Percentiles rank a stretch among this genome's conserved stretches.
Conservation (phyloP, 1,140 invertebrate species). For the Matsumurasca onukii region DNA sequence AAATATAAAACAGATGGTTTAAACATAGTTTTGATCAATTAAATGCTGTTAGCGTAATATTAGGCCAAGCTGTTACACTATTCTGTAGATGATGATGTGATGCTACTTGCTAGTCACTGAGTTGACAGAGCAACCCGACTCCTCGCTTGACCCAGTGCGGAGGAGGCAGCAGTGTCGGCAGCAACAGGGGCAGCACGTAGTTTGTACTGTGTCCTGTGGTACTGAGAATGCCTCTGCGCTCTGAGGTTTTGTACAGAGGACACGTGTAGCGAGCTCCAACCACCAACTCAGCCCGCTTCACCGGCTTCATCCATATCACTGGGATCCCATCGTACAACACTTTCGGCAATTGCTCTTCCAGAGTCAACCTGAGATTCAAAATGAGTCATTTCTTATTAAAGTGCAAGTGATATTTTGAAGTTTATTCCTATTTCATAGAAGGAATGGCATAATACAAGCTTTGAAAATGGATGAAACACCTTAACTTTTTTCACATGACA, state of each 20-base stretch:
- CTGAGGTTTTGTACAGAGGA: slow-evolving; percentile 87
- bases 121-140: slow-evolving; percentile 80
- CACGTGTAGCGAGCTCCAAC: slow-evolving; percentile 66
- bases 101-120: slow-evolving; percentile 63
- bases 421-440: no score
- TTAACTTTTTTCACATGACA: no score
- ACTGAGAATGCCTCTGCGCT: slow-evolving; percentile 75
- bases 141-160: slow-evolving; percentile 88
- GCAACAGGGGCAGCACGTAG: slow-evolving; percentile 77
- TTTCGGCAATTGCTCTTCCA: slow-evolving; percentile 81
- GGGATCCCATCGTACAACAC: slow-evolving; percentile 79
- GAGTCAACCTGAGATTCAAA: slow-evolving; percentile 48
- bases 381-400: background rate
- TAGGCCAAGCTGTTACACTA: no score
- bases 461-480: no score
- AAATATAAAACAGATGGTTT: no score
- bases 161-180: slow-evolving; percentile 66
- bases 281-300: slow-evolving; percentile 41
- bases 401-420: background rate
- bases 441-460: no score
- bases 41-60: no score
- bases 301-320: slow-evolving; percentile 62
- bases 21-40: background rate
- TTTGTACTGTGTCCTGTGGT: slow-evolving; percentile 93
- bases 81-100: no score